These are phyloP conservation scores for Brachionus asplanchnoidis DNA, from an alignment of 1,140 invertebrate species.

Conservation along the genomic window DNA sequence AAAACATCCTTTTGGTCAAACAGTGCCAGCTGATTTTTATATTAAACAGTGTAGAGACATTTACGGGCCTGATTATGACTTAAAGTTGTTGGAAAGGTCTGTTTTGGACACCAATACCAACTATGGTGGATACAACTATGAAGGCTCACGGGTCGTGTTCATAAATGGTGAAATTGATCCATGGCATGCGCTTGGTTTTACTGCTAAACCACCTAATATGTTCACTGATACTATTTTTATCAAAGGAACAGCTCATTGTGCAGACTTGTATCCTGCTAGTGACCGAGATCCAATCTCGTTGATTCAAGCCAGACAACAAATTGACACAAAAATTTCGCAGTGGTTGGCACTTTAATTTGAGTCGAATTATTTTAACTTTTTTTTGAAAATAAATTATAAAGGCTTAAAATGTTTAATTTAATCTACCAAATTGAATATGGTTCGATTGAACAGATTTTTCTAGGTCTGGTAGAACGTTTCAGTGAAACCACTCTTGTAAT, in stretches of 20 bases:
- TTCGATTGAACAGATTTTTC: no score
- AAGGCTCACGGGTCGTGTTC: constrained; percentile 71
- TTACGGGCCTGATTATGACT: constrained; percentile 65
- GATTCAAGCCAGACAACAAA: constrained; percentile 60
- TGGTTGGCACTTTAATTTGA: constrained; percentile 57
- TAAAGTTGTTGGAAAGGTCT: constrained; percentile 61
- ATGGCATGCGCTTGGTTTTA: constrained; percentile 74
- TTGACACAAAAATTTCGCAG: constrained; percentile 60
- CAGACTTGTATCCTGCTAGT: constrained; percentile 64
- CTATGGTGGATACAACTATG: constrained; percentile 71
- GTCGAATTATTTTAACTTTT: neutral
- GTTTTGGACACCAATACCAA: constrained; percentile 69
- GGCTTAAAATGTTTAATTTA: no score
- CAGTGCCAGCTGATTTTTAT: constrained; percentile 71
- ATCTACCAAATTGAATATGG: no score
- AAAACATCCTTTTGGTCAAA: constrained; percentile 70
- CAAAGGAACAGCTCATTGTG: constrained; percentile 68
- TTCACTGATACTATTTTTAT: constrained; percentile 51
- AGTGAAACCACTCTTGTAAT: no score
- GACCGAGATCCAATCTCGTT: constrained; percentile 61
- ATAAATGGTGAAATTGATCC: constrained; percentile 86
- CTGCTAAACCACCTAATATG: constrained; percentile 47
- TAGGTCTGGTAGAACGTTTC: no score
- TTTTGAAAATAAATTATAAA: neutral
- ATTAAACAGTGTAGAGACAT: constrained; percentile 76